A percentile compares a stretch with the other conserved stretches of the same genome.
phyloP scores from a whole-genome alignment of 2,797 vertebrate species.

The Triplophysa yarkandensis region DNA sequence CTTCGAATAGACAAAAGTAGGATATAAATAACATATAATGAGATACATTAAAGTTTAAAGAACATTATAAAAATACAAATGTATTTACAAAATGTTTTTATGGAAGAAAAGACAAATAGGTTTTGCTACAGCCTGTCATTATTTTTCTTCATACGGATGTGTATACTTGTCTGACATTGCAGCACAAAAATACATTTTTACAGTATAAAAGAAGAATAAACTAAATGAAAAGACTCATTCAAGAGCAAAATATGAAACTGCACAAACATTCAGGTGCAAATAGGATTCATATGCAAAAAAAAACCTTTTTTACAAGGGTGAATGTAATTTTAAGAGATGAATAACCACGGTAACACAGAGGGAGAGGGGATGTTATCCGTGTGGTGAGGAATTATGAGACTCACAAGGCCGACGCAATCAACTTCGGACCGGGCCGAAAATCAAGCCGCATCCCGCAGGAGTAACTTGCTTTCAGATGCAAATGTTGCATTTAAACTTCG shows the following conservation, averaged over 20 bases:
- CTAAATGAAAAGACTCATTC: not conserved
- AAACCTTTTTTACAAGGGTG: not conserved
- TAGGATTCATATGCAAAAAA: not conserved
- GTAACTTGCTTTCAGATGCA: not conserved
- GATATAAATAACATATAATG: conserved; percentile 25
- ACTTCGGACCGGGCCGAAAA: not conserved
- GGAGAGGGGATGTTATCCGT: not conserved
- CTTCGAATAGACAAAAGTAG: not conserved
- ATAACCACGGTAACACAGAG: conserved; percentile 11
- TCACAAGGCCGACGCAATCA: not conserved
- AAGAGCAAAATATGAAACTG: not conserved
- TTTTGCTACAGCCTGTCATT: not conserved
- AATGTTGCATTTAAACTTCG: not conserved
- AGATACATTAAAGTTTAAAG: not conserved
- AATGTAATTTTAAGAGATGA: conserved; percentile 8
- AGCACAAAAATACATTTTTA: not conserved
- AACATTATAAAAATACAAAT: not conserved
- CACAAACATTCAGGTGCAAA: not conserved
- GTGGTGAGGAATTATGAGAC: conserved; percentile 9
- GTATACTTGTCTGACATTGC: not conserved
- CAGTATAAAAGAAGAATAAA: not conserved
- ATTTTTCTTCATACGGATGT: conserved; percentile 21
- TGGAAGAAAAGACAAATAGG: not conserved
- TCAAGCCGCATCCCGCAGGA: not conserved
- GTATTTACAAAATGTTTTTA: conserved; percentile 12